phyloP scores from a whole-genome alignment of 2,113 vertebrate species.

The Falcunculus frontatus region DNA sequence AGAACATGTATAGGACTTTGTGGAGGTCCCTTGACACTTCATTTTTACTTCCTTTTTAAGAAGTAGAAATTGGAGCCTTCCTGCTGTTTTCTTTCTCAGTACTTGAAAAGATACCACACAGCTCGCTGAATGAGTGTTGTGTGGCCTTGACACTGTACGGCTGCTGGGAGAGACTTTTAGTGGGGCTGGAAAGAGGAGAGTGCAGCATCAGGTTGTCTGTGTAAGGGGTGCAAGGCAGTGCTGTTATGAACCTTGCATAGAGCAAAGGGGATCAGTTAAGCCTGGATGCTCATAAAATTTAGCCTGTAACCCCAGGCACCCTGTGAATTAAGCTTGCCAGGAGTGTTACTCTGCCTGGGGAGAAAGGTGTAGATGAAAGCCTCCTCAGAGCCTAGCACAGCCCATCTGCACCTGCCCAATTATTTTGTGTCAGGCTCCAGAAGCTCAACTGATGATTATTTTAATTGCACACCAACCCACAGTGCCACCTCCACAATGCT shows the following conservation, averaged over 20 bases:
- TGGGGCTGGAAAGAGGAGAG: not conserved
- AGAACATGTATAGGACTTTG: not conserved
- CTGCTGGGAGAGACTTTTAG: not conserved
- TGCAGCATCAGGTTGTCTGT: not conserved
- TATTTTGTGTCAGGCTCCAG: not conserved
- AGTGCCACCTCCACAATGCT: rapidly evolving
- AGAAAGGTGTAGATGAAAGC: not conserved
- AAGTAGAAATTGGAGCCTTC: not conserved
- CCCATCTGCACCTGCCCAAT: not conserved
- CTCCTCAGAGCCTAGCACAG: not conserved
- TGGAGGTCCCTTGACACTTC: not conserved
- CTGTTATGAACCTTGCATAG: not conserved
- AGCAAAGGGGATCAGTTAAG: not conserved
- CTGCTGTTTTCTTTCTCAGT: not conserved
- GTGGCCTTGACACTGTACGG: not conserved
- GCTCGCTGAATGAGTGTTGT: rapidly evolving
- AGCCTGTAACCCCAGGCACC: not conserved
- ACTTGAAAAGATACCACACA: not conserved
- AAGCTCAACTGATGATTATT: not conserved
- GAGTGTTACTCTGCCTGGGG: not conserved
- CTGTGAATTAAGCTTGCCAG: not conserved
- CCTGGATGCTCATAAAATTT: not conserved
- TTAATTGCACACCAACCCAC: not conserved
- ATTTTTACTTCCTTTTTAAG: not conserved
- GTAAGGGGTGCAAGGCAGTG: not conserved